A percentile compares a stretch with the other conserved stretches of the same genome.
Conservation (phyloP, 1,140 invertebrate species). For the Drosophila repleta region DNA sequence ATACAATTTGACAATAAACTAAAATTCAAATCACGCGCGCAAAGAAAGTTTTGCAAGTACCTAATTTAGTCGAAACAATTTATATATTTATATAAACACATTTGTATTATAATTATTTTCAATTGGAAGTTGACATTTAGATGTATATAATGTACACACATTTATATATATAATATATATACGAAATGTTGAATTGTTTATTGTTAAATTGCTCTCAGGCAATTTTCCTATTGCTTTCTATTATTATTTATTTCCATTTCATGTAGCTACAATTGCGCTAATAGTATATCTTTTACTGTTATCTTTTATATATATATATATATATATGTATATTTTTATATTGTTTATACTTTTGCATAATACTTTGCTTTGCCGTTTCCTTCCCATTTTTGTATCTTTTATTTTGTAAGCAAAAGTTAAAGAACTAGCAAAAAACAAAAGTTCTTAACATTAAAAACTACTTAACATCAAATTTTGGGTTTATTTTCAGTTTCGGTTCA, state of each 20-base stretch:
- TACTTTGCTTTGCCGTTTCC: conserved; percentile 67
- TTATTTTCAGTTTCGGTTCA: conserved; percentile 15
- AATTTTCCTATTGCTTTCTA: conserved; percentile 27
- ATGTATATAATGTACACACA: conserved; percentile 23
- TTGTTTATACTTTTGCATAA: conserved; percentile 65
- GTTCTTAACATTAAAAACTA: conserved; percentile 56
- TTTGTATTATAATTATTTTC: conserved; percentile 21
- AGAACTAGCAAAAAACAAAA: conserved; percentile 56
- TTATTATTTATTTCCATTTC: conserved; percentile 26
- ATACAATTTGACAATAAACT: conserved; percentile 44
- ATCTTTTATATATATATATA: conserved; percentile 36
- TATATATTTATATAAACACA: conserved; percentile 22
- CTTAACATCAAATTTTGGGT: conserved; percentile 60
- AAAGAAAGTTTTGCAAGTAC: conserved; percentile 25
- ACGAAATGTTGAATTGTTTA: conserved; percentile 27
- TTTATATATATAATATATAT: conserved; percentile 26
- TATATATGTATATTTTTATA: conserved; percentile 47
- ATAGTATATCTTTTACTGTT: conserved; percentile 1
- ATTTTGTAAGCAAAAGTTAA: conserved; percentile 62
- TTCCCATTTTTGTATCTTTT: conserved; percentile 41
- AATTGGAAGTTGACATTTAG: conserved; percentile 51
- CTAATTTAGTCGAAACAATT: conserved; percentile 4
- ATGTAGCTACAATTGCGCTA: conserved; percentile 71
- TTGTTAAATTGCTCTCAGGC: conserved; percentile 55
- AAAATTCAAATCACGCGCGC: conserved; percentile 53